A percentile compares a stretch with the other conserved stretches of the same genome.
Evolutionary conservation across 2,113 vertebrate genomes (phyloP).

Genomic region (Montifringilla adamsi): DNA sequence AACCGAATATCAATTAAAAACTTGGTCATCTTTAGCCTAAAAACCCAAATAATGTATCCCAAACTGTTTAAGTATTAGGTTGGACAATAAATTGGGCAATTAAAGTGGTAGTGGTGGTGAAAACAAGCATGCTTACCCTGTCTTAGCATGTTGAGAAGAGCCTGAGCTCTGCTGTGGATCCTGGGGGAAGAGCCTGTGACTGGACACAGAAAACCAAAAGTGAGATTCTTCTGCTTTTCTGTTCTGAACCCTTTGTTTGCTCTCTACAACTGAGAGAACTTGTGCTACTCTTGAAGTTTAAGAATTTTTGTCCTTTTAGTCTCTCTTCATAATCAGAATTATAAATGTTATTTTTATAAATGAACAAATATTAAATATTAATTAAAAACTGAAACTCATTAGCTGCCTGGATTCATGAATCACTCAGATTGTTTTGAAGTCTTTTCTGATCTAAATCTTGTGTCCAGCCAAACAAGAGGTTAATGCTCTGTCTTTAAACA

Average conservation of each 20-base stretch:
- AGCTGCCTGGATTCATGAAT: not conserved
- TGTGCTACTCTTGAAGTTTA: not conserved
- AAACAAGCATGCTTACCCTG: not conserved
- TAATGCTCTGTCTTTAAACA: not conserved
- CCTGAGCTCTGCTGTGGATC: not conserved
- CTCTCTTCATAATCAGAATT: not conserved
- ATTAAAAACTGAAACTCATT: not conserved
- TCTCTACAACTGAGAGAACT: not conserved
- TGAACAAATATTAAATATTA: not conserved
- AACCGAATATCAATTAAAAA: not conserved
- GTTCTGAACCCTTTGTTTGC: not conserved
- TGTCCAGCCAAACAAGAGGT: not conserved
- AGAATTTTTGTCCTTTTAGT: not conserved
- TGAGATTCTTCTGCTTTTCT: not conserved
- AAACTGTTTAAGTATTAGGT: not conserved
- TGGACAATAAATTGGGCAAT: not conserved
- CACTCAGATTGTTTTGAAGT: not conserved
- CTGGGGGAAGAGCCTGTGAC: not conserved
- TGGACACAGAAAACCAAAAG: not conserved
- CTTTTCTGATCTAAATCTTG: not conserved
- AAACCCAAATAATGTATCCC: not conserved
- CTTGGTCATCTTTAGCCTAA: not conserved
- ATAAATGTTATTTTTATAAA: not conserved
- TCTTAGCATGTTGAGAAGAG: not conserved
- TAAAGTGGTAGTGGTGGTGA: not conserved